These are phyloP conservation scores for Lateolabrax maculatus DNA, from an alignment of 2,797 vertebrate species.

Conservation along the genomic window DNA sequence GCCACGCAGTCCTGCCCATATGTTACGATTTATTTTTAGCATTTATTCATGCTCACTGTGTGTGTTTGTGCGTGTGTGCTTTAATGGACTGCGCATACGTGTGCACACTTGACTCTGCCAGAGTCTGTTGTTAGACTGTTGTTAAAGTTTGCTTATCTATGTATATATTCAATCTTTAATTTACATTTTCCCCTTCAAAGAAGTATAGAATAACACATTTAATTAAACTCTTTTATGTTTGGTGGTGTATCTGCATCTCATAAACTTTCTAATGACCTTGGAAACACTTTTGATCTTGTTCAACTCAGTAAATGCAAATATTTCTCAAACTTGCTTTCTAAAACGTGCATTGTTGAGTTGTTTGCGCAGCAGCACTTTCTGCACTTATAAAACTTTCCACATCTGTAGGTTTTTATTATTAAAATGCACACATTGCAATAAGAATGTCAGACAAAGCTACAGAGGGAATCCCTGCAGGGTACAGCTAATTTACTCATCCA, in stretches of 20 bases:
- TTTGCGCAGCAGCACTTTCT: constrained; percentile 7
- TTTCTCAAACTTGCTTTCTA: constrained; percentile 23
- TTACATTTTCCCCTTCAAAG: constrained; percentile 58
- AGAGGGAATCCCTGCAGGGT: constrained; percentile 43
- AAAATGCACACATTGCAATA: constrained; percentile 35
- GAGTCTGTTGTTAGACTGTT: background rate
- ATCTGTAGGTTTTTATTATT: constrained; percentile 52
- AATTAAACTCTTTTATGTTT: constrained; percentile 60
- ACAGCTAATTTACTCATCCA: constrained; percentile 42
- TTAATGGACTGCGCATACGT: background rate
- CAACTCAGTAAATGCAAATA: constrained; percentile 47
- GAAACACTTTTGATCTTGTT: constrained; percentile 42
- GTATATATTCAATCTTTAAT: constrained; percentile 34
- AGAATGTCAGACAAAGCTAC: constrained; percentile 47
- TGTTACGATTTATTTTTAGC: constrained; percentile 33
- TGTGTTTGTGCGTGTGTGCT: background rate
- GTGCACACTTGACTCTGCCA: background rate
- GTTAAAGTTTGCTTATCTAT: constrained; percentile 44
- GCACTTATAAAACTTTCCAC: constrained; percentile 2
- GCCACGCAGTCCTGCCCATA: background rate
- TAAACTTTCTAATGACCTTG: constrained; percentile 51
- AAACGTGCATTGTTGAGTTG: constrained; percentile 12
- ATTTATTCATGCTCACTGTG: background rate
- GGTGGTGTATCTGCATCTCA: constrained; percentile 45
- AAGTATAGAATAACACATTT: constrained; percentile 40